phyloP scores from a whole-genome alignment of 2,113 vertebrate genomes.

The Lates calcarifer region DNA sequence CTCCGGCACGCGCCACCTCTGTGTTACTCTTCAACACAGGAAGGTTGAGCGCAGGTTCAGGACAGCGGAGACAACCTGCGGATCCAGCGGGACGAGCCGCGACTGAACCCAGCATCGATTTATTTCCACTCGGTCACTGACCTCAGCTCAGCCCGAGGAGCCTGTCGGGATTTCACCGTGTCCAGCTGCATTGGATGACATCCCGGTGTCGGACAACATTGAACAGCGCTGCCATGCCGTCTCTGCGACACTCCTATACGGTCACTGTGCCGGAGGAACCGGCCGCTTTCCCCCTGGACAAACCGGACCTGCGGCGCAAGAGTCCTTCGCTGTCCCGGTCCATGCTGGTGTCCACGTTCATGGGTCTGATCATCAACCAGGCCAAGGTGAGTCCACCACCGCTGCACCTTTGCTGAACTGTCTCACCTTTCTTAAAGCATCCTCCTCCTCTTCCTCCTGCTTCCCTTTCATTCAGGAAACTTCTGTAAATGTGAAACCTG shows the following conservation, averaged over 20 bases:
- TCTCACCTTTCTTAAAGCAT: not conserved
- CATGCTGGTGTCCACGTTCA: slow-evolving; percentile 92
- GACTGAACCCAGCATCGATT: too few relatives aligned
- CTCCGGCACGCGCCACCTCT: slow-evolving; percentile 17
- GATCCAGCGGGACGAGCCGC: not conserved
- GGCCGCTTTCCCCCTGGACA: slow-evolving; percentile 83
- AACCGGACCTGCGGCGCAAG: slow-evolving; percentile 86
- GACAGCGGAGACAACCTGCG: accelerated
- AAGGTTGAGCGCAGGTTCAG: not conserved
- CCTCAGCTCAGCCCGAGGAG: too few relatives aligned
- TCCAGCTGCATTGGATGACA: too few relatives aligned
- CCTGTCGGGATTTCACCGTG: not conserved
- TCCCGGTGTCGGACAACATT: too few relatives aligned
- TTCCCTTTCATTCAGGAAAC: not conserved
- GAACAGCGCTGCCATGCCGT: slow-evolving; percentile 75
- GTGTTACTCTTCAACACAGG: not conserved
- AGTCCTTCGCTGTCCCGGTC: slow-evolving; percentile 86
- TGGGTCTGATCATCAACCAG: slow-evolving; percentile 95
- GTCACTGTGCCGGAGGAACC: slow-evolving; percentile 90
- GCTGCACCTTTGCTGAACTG: not conserved
- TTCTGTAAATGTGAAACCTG: not conserved
- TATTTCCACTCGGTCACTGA: too few relatives aligned
- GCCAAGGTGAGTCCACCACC: slow-evolving; percentile 88
- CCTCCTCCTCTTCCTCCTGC: not conserved
- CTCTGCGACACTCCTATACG: slow-evolving; percentile 93